These are phyloP conservation scores for Bradypodion ventrale DNA, from an alignment of 2,797 vertebrate genomes.

Conservation along the genomic window DNA sequence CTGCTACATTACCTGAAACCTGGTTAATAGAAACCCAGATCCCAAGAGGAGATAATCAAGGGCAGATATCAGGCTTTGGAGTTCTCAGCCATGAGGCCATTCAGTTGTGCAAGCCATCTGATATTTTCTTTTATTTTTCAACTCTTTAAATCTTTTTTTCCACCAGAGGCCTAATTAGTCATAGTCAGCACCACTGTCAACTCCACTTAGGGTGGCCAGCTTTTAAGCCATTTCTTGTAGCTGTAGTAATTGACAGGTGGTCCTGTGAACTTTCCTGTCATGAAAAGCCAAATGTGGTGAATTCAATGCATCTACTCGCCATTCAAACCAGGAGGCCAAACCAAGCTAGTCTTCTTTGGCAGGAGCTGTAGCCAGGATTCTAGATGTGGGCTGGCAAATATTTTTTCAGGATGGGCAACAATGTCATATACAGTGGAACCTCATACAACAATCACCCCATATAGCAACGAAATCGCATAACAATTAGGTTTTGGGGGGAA, in stretches of 20 bases:
- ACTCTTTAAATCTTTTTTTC: not conserved
- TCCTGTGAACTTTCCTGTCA: not conserved
- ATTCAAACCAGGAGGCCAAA: not conserved
- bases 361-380: no score
- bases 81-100: constrained; percentile 26
- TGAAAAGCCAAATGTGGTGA: not conserved
- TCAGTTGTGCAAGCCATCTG: not conserved
- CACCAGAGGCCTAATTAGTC: not conserved
- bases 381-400: no score
- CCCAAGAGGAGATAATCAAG: constrained; percentile 29
- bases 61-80: constrained; percentile 9
- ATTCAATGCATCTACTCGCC: not conserved
- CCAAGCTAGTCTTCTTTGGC: not conserved
- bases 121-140: not conserved
- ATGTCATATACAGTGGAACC: no score
- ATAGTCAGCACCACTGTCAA: not conserved
- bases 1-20: not conserved
- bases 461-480: no score
- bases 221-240: not conserved
- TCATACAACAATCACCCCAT: no score
- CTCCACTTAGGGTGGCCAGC: not conserved
- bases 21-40: constrained; percentile 21
- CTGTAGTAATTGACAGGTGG: not conserved
- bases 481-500: no score
- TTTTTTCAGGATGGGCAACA: not conserved